These are phyloP conservation scores for Rhynchophorus ferrugineus DNA, from an alignment of 1,140 invertebrate genomes.

Conservation along the genomic window DNA sequence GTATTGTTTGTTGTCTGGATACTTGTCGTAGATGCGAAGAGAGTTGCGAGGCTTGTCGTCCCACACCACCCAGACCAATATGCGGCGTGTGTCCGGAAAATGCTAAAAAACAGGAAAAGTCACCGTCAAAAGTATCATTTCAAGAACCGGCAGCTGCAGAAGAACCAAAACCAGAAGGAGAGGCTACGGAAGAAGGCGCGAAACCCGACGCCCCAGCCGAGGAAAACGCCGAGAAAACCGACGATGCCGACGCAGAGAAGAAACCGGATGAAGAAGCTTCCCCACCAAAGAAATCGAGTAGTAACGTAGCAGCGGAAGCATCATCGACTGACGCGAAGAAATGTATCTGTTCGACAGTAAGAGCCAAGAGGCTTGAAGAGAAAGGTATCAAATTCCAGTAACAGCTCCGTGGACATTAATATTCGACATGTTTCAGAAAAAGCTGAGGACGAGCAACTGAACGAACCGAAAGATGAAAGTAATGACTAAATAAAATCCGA, in stretches of 20 bases:
- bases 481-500: not conserved
- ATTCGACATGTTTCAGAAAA: not conserved
- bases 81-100: not conserved
- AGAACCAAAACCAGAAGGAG: not conserved
- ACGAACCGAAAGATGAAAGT: not conserved
- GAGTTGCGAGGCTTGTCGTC: not conserved
- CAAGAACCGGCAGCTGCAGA: not conserved
- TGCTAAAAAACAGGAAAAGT: too few relatives aligned
- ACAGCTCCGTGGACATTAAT: too few relatives aligned
- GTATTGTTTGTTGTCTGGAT: too few relatives aligned
- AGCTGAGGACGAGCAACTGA: not conserved
- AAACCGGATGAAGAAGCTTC: not conserved
- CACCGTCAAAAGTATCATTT: not conserved
- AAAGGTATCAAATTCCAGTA: conserved; percentile 4
- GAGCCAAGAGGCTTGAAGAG: conserved; percentile 1
- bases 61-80: not conserved
- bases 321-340: not conserved
- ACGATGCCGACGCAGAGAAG: not conserved
- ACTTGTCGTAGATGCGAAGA: not conserved
- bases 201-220: not conserved
- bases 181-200: not conserved
- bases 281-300: not conserved
- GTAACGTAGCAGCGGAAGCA: not conserved
- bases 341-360: conserved; percentile 8
- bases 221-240: not conserved